phyloP scores from a whole-genome alignment of 2,888 invertebrate genomes.

The Cataglyphis rosenhaueri region DNA sequence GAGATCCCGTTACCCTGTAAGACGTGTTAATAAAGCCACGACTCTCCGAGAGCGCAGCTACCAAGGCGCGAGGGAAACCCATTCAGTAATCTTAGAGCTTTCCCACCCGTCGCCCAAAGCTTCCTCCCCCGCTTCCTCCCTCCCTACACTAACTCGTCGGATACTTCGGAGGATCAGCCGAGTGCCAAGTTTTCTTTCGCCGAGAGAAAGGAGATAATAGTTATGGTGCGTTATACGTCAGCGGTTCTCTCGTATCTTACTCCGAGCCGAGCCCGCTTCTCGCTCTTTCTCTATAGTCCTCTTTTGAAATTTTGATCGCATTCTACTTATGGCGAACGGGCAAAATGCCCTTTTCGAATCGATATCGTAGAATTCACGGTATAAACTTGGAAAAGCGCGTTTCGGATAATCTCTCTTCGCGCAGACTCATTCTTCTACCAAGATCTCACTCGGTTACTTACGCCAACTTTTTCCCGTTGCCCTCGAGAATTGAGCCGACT shows the following conservation, averaged over 20 bases:
- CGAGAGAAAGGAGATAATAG: slow-evolving; percentile 57
- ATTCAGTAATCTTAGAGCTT: slow-evolving; percentile 63
- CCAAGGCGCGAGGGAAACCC: slow-evolving; percentile 58
- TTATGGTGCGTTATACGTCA: slow-evolving; percentile 54
- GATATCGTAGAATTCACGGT: slow-evolving; percentile 23
- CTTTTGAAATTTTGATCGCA: slow-evolving; percentile 43
- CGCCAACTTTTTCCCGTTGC: slow-evolving; percentile 19
- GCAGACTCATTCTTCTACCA: neutral
- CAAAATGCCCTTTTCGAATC: slow-evolving; percentile 32
- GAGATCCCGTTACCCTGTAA: slow-evolving; percentile 73
- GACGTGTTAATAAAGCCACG: slow-evolving; percentile 78
- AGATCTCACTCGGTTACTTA: slow-evolving; percentile 13
- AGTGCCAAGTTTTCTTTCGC: slow-evolving; percentile 65
- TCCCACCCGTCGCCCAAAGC: slow-evolving; percentile 42
- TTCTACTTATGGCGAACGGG: slow-evolving; percentile 34
- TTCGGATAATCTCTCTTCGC: slow-evolving; percentile 35
- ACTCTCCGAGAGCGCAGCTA: slow-evolving; percentile 54
- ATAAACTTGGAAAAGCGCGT: slow-evolving; percentile 22
- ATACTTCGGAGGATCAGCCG: slow-evolving; percentile 63
- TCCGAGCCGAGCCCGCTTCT: neutral
- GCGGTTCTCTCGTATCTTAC: slow-evolving; percentile 38
- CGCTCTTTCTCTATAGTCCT: neutral
- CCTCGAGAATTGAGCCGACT: neutral
- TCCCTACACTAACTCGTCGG: slow-evolving; percentile 35
- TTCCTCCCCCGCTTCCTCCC: neutral